These are phyloP conservation scores for Ennomos erosarius DNA, from an alignment of 2,888 invertebrate species.

Conservation along the genomic window DNA sequence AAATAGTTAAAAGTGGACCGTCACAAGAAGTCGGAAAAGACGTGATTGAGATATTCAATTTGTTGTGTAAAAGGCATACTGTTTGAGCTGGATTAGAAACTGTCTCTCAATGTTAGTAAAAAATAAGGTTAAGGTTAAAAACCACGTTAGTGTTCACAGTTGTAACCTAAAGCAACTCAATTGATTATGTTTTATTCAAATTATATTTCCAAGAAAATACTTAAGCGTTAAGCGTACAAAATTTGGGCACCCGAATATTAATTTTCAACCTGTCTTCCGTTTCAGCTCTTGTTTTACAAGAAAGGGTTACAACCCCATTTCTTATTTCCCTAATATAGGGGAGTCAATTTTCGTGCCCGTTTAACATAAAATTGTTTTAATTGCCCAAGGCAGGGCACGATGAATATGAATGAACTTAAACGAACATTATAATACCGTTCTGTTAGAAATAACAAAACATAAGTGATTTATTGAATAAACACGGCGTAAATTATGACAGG, in stretches of 20 bases:
- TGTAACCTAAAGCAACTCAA: too few species aligned
- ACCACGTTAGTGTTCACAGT: too few species aligned
- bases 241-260: slow-evolving; percentile 3
- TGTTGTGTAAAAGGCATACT: too few species aligned
- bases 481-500: slow-evolving; percentile 11
- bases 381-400: slow-evolving; percentile 31
- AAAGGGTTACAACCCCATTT: slow-evolving; percentile 25
- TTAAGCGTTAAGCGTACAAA: neutral
- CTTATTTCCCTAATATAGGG: slow-evolving; percentile 25
- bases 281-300: slow-evolving; percentile 25
- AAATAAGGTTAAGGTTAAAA: too few species aligned
- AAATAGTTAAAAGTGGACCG: too few species aligned
- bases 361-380: slow-evolving; percentile 42
- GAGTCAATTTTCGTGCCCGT: slow-evolving; percentile 24
- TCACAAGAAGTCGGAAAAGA: too few species aligned
- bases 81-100: too few species aligned
- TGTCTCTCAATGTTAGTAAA: too few species aligned
- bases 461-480: slow-evolving; percentile 24
- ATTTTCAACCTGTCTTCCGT: slow-evolving; percentile 9
- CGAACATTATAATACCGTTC: slow-evolving; percentile 28
- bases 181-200: too few species aligned
- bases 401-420: slow-evolving; percentile 29
- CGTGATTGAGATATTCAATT: too few species aligned
- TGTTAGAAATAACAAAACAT: slow-evolving; percentile 23
- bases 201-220: neutral